Base-by-base conservation (phyloP, 2,797 vertebrate species). In the Rhynchonycteris naso region DNA sequence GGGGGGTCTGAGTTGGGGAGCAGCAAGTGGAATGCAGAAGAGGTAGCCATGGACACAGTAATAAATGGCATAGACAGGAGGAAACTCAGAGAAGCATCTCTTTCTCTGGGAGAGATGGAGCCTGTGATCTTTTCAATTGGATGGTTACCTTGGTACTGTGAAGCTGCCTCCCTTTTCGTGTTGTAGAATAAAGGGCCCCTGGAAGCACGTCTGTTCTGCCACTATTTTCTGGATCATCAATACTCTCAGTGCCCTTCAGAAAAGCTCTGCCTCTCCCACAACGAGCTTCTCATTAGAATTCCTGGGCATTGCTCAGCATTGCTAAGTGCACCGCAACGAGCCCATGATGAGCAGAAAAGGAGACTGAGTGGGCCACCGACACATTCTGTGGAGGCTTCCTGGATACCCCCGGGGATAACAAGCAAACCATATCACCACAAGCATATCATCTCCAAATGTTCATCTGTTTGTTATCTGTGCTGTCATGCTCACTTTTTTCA, bases 281-380 rank as follows among this genome's bases (percentile, higher is more conserved):
- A 63, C 30, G 22, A 80, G 59, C 56, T 92, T 95, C 94, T 96
- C 93, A 92, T 96, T 96, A 96, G 79, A 91, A 97, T 96, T 93
- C 95, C 68, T 90, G 78, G 69, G 43, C 74, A 90, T 84, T 26
- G 7, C 52, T 87, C 78, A 63, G 1, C 7, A 58, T 96, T 96
- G 74, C 95, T 94, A 94, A 96, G 88, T 71, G 50, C 69, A 79
- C 74, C 71, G 2, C 95, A 95, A 85, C 75, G 72, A 85, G 56
- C 43, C 63, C 63, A 8, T 12, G 63, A 71, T 47, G 65, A 93
- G 83, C 52, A 75, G 61, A 94, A 56, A 50, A 78, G 56, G 68
- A 96, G 50, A 85, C 30, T 66, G 65, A 35, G 16, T 22, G 79
- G 66, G 2, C 88, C 58, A 30, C 8, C 75, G 33, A 35, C 68